Conservation (phyloP, 2,113 vertebrate genomes). For the Lontra canadensis region DNA sequence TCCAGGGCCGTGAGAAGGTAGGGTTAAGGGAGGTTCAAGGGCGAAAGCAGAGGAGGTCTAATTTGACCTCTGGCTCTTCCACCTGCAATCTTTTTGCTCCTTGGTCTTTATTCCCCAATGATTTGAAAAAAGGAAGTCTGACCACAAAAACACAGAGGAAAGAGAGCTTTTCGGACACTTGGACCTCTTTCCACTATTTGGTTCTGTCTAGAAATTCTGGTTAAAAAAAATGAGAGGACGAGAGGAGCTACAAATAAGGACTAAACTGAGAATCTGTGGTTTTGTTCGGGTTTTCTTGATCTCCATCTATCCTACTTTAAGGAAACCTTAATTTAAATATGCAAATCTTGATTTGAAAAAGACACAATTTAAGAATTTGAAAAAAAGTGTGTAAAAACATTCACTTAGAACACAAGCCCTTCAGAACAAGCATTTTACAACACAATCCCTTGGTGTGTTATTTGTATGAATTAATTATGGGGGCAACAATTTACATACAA, state of each 20-base stretch:
- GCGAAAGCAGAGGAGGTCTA: not conserved
- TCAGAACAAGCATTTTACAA: not conserved
- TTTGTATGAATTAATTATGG: slow-evolving; percentile 15
- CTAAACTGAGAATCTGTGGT: not conserved
- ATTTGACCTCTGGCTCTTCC: not conserved
- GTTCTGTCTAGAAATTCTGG: slow-evolving; percentile 14
- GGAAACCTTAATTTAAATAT: slow-evolving; percentile 9
- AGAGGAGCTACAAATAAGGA: not conserved
- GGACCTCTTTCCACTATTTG: not conserved
- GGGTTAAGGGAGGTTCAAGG: not conserved
- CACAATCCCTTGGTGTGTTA: not conserved
- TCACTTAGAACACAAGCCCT: not conserved
- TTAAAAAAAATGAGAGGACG: not conserved
- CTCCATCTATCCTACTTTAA: not conserved
- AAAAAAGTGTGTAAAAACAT: not conserved
- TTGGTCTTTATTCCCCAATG: not conserved
- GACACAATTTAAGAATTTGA: not conserved
- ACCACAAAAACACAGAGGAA: not conserved
- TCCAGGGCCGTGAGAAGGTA: not conserved
- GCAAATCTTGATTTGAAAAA: slow-evolving; percentile 3
- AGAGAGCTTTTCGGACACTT: not conserved
- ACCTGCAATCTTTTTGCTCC: not conserved
- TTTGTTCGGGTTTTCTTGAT: not conserved
- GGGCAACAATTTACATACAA: not conserved
- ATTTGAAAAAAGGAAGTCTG: not conserved